Base-by-base conservation (phyloP, 1,140 invertebrate species). In the Cardiocondyla obscurior region DNA sequence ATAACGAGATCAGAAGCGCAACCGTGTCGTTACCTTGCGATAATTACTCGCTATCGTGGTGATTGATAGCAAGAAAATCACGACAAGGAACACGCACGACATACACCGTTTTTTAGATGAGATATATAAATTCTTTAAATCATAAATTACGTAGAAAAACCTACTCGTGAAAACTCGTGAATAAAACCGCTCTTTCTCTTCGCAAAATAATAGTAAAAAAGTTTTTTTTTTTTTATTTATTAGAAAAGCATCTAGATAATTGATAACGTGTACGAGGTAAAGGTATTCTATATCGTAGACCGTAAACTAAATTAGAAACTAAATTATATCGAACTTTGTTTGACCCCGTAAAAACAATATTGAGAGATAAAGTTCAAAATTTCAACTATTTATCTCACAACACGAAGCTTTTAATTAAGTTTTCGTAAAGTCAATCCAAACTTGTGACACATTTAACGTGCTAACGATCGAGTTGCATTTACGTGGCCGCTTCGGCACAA, bases 1-100 rank as follows among this genome's bases (percentile, higher is more conserved):
- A 69, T 86, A 85, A 82, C 83, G 57, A 70, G 53, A 81, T 22
- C 33, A 53, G 44, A 42, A 67, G 25, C 33, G 22, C 60, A 65
- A 39, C 22, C 22, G 46, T 49, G 16, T 67, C 60, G 33, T 67
- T 53, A 53, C 7, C 12, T 67, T 36, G 74, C 3, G 46, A 67
- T 79, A 79, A 79, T 79, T 79, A n/a, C 12, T 42, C 19, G 12
- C 16, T 7, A n/a, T 33, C 0, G 12, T n/a, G 16, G 22, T 12
- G 22, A n/a, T 77, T 67, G 39, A 53, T 39, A 28, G 42, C n/a
- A 51, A n/a, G 44, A 28, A 51, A 67, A 16, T 14, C 19, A 28
- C 22, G 5, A 2, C 19, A 19, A 2, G 22, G 22, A n/a, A 39
- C 8, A 28, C 25, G 28, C 1, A 12, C 46, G 5, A 6, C n/a